These are phyloP conservation scores for Caenorhabditis imperialis DNA, from an alignment of 2,888 invertebrate species.

Conservation along the genomic window DNA sequence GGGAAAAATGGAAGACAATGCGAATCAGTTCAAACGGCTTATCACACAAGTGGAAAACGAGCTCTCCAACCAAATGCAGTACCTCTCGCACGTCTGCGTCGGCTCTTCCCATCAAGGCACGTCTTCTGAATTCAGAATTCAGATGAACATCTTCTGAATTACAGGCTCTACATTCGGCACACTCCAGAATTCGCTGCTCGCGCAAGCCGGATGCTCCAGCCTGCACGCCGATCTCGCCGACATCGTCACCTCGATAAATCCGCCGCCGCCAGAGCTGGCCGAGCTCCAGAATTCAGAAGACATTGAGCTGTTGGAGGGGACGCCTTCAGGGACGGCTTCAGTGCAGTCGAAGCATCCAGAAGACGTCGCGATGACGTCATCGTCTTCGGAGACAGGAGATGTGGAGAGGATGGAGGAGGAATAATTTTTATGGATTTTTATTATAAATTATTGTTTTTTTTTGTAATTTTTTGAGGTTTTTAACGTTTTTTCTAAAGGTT, in stretches of 20 bases:
- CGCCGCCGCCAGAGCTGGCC: slow-evolving; percentile 1
- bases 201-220: slow-evolving; percentile 25
- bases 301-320: background rate
- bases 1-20: slow-evolving; percentile 65
- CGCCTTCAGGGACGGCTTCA: background rate
- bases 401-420: background rate
- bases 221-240: slow-evolving; percentile 27
- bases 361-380: background rate
- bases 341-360: slow-evolving; percentile 1
- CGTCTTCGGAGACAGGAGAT: too few species aligned
- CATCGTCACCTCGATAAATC: slow-evolving; percentile 11
- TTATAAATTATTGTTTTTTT: background rate
- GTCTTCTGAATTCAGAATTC: background rate
- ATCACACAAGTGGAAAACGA: slow-evolving; percentile 58
- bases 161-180: slow-evolving; percentile 62
- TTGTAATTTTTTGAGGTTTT: background rate
- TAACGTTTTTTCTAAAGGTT: too few species aligned
- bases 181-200: slow-evolving; percentile 57
- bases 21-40: slow-evolving; percentile 47
- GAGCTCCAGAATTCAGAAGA: background rate
- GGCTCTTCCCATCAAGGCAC: slow-evolving; percentile 61
- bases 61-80: slow-evolving; percentile 61
- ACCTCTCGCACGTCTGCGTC: slow-evolving; percentile 67
- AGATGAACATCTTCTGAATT: background rate
- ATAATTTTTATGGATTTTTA: background rate